Evolutionary conservation across 1,140 invertebrate species (phyloP), one percentile per base, ranked within the genome.

Genomic region (Scaptomyza hsui): DNA sequence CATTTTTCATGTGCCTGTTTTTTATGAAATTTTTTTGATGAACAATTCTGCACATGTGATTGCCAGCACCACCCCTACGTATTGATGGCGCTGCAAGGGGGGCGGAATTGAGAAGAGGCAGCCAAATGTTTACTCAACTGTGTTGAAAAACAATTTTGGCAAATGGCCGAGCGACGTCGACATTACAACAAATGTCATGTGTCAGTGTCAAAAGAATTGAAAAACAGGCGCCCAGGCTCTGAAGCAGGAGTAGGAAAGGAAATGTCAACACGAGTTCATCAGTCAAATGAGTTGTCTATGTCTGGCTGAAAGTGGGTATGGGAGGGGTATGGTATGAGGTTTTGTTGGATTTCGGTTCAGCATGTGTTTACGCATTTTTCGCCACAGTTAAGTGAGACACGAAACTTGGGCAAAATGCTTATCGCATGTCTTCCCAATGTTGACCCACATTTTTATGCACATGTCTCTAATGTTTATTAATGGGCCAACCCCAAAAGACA

Each of bases 221-320:
- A 73, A 69, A 60, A 42, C 51, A 61, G 62, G 32, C 48, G 21
- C 32, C 10, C 49, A 48, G 10, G 42, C n/a, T 29, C 4, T 24
- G 37, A n/a, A 42, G 39, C 45, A 61, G 79, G 24, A 42, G 39
- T 45, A 61, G 79, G 24, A 53, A 39, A 61, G 80, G 72, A 82
- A 78, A 82, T 88, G 82, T 88, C 82, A 88, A 88, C 82, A 88
- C 78, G 78, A 75, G 82, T 88, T 88, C 82, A 88, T 88, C 82
- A 88, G 82, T 88, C 82, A 88, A 88, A 88, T 88, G 78, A 88
- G 82, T 88, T 78, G 75, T 88, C 75, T 82, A 41, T 72, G 70
- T 48, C 56, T 57, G 13, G 19, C 55, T 67, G 42, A 42, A 52
- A 59, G 59, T 52, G 37, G 9, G 26, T 1, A 4, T 21, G 7